These are phyloP conservation scores for Osmerus mordax DNA, from an alignment of 2,113 vertebrate species.

Conservation along the genomic window DNA sequence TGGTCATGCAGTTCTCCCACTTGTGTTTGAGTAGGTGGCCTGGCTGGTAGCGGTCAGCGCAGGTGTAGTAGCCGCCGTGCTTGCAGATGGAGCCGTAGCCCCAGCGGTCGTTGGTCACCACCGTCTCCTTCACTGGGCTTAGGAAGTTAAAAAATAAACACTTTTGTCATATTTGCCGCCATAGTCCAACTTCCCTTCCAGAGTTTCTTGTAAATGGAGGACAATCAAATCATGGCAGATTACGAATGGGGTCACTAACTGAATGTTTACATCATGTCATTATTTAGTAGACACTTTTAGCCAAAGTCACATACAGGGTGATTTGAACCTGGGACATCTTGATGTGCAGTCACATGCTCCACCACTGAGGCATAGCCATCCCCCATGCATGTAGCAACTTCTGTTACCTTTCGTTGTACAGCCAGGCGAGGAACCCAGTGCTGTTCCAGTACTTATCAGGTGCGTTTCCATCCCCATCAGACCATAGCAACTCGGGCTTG, in stretches of 20 bases:
- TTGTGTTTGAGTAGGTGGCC: conserved; percentile 86
- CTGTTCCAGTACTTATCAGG: conserved; percentile 93
- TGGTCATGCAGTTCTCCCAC: conserved; percentile 97
- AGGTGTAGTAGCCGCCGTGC: conserved; percentile 92
- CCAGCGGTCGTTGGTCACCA: conserved; percentile 98
- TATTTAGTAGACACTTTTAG: too few relatives aligned
- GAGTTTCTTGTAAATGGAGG: too few relatives aligned
- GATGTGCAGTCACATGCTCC: too few relatives aligned
- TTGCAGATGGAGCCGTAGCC: conserved; percentile 79
- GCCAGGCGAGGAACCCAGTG: conserved; percentile 93
- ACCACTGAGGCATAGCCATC: too few relatives aligned
- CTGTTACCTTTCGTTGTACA: conserved; percentile 92
- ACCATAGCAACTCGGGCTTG: conserved; percentile 90
- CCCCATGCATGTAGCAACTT: neutral
- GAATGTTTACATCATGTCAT: too few relatives aligned
- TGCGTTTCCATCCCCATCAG: conserved; percentile 86
- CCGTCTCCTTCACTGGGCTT: conserved; percentile 86
- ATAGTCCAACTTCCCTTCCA: too few relatives aligned
- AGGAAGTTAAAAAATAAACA: neutral
- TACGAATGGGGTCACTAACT: too few relatives aligned
- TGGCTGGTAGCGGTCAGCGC: conserved; percentile 85
- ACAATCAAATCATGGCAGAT: too few relatives aligned
- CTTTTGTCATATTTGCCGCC: neutral
- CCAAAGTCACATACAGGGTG: too few relatives aligned
- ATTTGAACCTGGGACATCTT: too few relatives aligned